Conservation (phyloP, 2,888 invertebrate species). For the Mesodorylaimus sp. region DNA sequence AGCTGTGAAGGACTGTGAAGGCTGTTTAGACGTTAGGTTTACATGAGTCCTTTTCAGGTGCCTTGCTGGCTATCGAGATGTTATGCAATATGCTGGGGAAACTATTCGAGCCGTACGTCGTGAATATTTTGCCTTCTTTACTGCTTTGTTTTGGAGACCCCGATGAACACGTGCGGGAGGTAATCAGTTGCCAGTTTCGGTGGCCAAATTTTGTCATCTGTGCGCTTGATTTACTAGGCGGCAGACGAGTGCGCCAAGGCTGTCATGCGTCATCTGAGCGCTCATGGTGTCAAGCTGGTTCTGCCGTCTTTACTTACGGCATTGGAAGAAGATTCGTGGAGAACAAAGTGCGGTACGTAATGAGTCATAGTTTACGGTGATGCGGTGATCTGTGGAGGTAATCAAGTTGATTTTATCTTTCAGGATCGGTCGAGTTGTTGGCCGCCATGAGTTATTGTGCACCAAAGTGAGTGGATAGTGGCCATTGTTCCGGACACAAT, state of each 20-base stretch:
- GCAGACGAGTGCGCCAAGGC: constrained; percentile 90
- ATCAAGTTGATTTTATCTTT: too few species aligned
- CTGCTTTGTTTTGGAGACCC: constrained; percentile 85
- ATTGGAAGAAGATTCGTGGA: constrained; percentile 91
- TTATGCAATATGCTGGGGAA: constrained; percentile 81
- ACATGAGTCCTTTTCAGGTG: constrained; percentile 40
- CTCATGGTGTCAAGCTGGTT: constrained; percentile 91
- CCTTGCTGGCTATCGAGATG: constrained; percentile 91
- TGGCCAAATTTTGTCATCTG: not conserved
- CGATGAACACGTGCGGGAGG: constrained; percentile 71
- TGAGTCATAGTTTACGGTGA: not conserved
- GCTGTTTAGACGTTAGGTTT: not conserved
- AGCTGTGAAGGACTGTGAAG: constrained; percentile 6
- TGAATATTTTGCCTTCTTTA: constrained; percentile 82
- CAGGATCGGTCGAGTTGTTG: constrained; percentile 76
- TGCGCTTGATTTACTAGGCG: constrained; percentile 39
- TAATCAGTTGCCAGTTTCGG: constrained; percentile 15
- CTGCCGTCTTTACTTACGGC: constrained; percentile 78
- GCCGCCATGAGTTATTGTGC: constrained; percentile 99
- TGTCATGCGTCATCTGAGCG: constrained; percentile 72
- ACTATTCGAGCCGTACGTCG: constrained; percentile 93
- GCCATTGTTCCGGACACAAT: too few species aligned
- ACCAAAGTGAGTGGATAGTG: too few species aligned
- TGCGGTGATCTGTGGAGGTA: too few species aligned
- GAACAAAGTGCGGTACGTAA: constrained; percentile 65